These are phyloP conservation scores for Pseudachorutes palmiensis DNA, from an alignment of 1,140 invertebrate genomes.

Conservation along the genomic window DNA sequence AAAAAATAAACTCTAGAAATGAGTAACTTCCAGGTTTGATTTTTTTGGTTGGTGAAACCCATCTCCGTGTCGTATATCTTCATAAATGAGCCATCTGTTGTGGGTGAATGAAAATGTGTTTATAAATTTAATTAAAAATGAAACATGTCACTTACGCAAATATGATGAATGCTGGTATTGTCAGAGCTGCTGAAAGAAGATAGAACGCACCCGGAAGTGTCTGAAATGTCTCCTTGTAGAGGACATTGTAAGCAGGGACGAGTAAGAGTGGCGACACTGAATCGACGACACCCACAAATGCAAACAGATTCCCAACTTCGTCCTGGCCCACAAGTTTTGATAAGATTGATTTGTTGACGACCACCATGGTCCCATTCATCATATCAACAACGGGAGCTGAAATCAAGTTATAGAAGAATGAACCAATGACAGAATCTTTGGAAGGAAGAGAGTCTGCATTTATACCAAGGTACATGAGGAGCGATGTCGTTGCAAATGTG, in stretches of 20 bases:
- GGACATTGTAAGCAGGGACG: conserved; percentile 3
- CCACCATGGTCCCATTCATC: conserved; percentile 25
- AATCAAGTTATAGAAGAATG: not conserved
- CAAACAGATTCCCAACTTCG: conserved; percentile 26
- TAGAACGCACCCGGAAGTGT: not conserved
- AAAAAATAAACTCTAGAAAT: no score
- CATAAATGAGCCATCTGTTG: no score
- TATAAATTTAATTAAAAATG: no score
- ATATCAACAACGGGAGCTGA: conserved; percentile 23
- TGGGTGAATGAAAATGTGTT: no score
- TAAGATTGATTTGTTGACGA: conserved; percentile 19
- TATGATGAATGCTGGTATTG: conserved; percentile 1
- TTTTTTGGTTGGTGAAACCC: no score
- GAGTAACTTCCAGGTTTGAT: no score
- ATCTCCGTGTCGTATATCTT: no score
- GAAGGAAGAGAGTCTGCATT: no score
- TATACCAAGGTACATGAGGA: conserved; percentile 9
- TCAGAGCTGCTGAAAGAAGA: not conserved
- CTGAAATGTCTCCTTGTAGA: conserved; percentile 17
- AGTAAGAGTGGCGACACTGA: conserved; percentile 11
- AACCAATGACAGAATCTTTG: no score
- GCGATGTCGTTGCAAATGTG: conserved; percentile 7
- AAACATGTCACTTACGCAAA: conserved; percentile 2
- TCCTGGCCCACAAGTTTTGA: conserved; percentile 17
- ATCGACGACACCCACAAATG: conserved; percentile 19